Percentiles rank a stretch among this genome's conserved stretches.
Conservation (phyloP, 2,888 invertebrate species). For the Labia minor region DNA sequence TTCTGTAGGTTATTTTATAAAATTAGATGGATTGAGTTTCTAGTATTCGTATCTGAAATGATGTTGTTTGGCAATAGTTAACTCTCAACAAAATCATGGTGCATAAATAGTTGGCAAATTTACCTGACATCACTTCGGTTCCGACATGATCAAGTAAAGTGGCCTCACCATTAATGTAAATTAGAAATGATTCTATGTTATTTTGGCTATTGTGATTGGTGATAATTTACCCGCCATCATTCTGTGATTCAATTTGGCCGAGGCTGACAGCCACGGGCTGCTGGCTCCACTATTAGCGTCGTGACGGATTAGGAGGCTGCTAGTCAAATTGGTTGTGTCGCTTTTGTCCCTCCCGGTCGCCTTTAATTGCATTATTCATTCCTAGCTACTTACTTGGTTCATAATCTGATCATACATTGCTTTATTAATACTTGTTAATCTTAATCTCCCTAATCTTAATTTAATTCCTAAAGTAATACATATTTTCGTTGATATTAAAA, state of each 20-base stretch:
- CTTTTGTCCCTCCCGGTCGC: background rate
- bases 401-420: background rate
- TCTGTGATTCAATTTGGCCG: background rate
- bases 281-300: background rate
- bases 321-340: background rate
- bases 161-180: background rate
- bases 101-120: too few relatives aligned
- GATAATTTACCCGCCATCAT: background rate
- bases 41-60: too few relatives aligned
- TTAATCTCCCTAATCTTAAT: background rate
- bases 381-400: slow-evolving; percentile 4
- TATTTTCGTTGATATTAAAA: too few relatives aligned
- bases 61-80: too few relatives aligned
- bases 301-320: background rate
- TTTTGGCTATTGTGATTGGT: background rate
- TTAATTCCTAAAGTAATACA: too few relatives aligned
- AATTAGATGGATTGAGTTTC: too few relatives aligned
- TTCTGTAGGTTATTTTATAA: too few relatives aligned
- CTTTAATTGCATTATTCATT: background rate
- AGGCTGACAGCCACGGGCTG: background rate
- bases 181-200: background rate
- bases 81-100: too few relatives aligned
- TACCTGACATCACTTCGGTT: too few relatives aligned
- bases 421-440: background rate
- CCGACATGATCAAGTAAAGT: background rate